Evolutionary conservation across 2,797 vertebrate species (phyloP).

Genomic region (Etheostoma nigrum): DNA sequence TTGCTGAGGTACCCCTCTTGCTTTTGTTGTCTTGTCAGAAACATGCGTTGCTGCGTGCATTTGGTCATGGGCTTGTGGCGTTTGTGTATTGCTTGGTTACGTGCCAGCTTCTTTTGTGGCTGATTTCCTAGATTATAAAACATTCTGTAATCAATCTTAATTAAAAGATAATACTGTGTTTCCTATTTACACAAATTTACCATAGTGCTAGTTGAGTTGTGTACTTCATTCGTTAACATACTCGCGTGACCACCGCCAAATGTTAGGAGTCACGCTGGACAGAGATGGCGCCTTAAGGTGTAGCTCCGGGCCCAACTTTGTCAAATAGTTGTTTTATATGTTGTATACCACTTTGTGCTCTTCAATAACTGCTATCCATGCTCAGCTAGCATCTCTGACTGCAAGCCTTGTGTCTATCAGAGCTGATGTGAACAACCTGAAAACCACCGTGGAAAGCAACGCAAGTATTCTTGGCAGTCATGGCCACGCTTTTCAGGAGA

Average conservation of each 20-base stretch:
- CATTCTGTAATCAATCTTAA: neutral
- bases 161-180: neutral
- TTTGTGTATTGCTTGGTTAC: constrained; percentile 19
- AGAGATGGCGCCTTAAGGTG: too few relatives aligned
- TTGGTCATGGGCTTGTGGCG: constrained; percentile 37
- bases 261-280: too few relatives aligned
- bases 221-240: constrained; percentile 8
- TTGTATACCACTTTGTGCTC: too few relatives aligned
- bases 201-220: constrained; percentile 3
- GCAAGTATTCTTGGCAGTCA: too few relatives aligned
- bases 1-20: constrained; percentile 27
- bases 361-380: too few relatives aligned
- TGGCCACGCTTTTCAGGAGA: too few relatives aligned
- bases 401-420: too few relatives aligned
- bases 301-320: too few relatives aligned
- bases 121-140: neutral
- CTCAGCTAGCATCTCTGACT: too few relatives aligned
- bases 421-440: too few relatives aligned
- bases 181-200: neutral
- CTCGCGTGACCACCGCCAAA: neutral
- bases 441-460: too few relatives aligned
- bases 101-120: neutral
- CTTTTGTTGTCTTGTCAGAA: constrained; percentile 81
- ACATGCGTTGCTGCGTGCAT: constrained; percentile 72
- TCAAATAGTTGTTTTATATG: too few relatives aligned